Evolutionary conservation across 2,113 vertebrate genomes (phyloP), one percentile per base, ranked within the genome.

Genomic region (Odontophorus gujanensis): DNA sequence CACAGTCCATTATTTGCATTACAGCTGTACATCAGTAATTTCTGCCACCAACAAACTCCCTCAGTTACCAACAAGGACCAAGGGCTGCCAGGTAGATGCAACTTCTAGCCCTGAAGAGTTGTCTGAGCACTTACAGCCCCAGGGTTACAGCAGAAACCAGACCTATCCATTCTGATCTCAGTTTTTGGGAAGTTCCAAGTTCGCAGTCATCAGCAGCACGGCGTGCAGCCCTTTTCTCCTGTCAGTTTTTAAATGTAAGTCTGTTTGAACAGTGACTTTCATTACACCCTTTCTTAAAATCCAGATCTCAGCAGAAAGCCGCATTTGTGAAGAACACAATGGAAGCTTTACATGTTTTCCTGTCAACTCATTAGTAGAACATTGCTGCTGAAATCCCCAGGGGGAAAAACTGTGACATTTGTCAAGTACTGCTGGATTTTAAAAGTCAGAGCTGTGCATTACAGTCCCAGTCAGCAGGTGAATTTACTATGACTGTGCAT

Each of bases 261-360:
- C 1, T 9, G 51, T 8, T 28, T 74, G 58, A 87, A 36, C 32
- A 8, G 36, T 45, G 32, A 76, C 58, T 89, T 84, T 59, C 38
- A 45, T 32, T 55, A 53, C 1, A 63, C 0, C 5, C 5, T 18
- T 76, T 1, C 73, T 24, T 85, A 71, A 77, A 69, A 77, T 25
- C 21, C 9, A 51, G 25, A 72, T 50, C 73, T 92, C 81, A 66
- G 50, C 0, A 67, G 59, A 81, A 92, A 82, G 10, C 13, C 3
- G 50, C 16, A 40, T 85, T 59, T 50, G 32, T 40, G 48, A 58
- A 53, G 45, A 76, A 28, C 0, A 0, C 15, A 38, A 32, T 0
- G 43, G 28, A 53, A 28, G 12, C 9, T 36, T 28, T 51, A 10
- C 28, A 36, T 2, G 18, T 89, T 81, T 82, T 75, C 36, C 48